Evolutionary conservation across 1,140 invertebrate species (phyloP), one percentile per base, ranked within the genome.

Genomic region (Nasonia vitripennis): DNA sequence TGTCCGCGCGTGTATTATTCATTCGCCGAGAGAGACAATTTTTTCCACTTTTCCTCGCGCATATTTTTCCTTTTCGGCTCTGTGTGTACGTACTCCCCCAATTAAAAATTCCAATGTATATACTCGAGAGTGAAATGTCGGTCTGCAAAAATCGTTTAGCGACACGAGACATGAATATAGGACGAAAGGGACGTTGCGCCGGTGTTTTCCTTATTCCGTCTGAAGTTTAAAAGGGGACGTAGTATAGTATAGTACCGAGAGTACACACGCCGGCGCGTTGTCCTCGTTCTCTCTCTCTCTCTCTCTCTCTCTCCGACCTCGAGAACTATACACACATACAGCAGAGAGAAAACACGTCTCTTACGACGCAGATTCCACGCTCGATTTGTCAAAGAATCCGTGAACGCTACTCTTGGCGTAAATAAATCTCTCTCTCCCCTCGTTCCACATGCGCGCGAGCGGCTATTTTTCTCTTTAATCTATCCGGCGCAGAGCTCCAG

Each of bases 91-190:
- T 41, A 6, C 5, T 5, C 37, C 0, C 5, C 0, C 5, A 6
- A 41, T 41, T 7, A 7, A 41, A 5, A 41, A 7, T 41, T 41
- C 37, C 27, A 27, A 27, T 27, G 6, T 45, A 9, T 11, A 11
- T 45, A 45, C 41, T 41, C n/a, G n/a, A n/a, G n/a, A n/a, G 41
- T 10, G 34, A 34, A 34, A 34, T 34, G 0, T 41, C 4, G 41
- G 41, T 41, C 34, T 5, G 5, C 2, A 89, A 90, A 90, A 90
- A 90, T 90, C 89, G 89, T 85, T 90, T 89, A 89, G 89, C 77
- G 67, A 41, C 27, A 27, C 27, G 41, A 7, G 41, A 45, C 9
- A 0, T 9, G 9, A 0, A 41, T 5, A 5, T 41, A 41, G 7
- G 41, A 4, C 0, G 41, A 41, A 41, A 41, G n/a, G 41, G 41